These are phyloP conservation scores for Nyctalus aviator DNA, from an alignment of 2,797 vertebrate species.

Conservation along the genomic window DNA sequence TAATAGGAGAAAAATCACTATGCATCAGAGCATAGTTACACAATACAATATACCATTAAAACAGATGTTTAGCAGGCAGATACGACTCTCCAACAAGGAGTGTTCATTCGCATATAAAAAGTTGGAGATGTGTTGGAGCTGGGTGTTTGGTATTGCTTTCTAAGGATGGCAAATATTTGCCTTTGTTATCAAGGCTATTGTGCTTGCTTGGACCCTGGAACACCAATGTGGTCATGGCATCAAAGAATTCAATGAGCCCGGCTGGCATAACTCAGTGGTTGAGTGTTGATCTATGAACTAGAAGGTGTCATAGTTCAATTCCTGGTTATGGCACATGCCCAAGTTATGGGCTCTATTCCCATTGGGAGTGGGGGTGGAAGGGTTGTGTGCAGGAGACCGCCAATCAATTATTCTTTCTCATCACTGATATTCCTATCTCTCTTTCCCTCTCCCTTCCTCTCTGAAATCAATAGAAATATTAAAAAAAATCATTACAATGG, in stretches of 20 bases:
- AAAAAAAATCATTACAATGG: not conserved
- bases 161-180: slow-evolving; percentile 49
- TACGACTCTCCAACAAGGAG: slow-evolving; percentile 54
- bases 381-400: too few species aligned
- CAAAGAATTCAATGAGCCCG: not conserved
- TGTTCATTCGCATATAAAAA: slow-evolving; percentile 41
- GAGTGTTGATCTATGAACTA: too few species aligned
- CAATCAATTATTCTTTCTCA: too few species aligned
- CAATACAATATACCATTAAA: slow-evolving; percentile 77
- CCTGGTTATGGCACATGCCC: too few species aligned
- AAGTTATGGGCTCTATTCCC: too few species aligned
- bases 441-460: not conserved
- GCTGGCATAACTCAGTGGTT: too few species aligned
- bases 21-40: slow-evolving; percentile 81
- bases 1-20: not conserved
- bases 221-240: not conserved
- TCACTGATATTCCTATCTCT: not conserved
- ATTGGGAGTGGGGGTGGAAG: too few species aligned
- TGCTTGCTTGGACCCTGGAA: not conserved
- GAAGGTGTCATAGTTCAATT: too few species aligned
- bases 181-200: not conserved
- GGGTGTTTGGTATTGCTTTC: slow-evolving; percentile 63
- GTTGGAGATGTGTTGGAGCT: slow-evolving; percentile 52
- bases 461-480: too few species aligned
- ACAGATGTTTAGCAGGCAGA: slow-evolving; percentile 72